Conservation (phyloP, 2,113 vertebrate genomes). For the Acrocephalus kingi region DNA sequence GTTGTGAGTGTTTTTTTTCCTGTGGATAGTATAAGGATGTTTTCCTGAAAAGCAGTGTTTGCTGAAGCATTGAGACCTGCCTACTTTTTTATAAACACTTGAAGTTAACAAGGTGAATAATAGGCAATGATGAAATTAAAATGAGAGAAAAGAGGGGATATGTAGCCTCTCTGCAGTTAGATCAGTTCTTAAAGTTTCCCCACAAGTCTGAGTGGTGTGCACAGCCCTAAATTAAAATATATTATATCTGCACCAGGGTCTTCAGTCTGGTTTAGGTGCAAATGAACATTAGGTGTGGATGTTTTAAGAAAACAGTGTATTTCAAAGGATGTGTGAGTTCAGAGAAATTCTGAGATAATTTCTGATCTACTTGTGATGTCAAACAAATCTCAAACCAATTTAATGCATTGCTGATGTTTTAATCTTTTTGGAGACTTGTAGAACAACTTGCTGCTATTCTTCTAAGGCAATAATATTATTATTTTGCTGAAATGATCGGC, state of each 20-base stretch:
- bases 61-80: neutral
- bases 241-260: neutral
- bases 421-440: neutral
- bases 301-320: neutral
- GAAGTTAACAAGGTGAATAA: neutral
- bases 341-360: neutral
- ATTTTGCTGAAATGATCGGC: neutral
- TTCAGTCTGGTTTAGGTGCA: neutral
- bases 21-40: neutral
- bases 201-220: rapidly evolving
- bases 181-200: neutral
- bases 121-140: neutral
- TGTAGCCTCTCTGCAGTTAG: neutral
- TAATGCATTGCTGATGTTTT: neutral
- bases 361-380: neutral
- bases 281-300: neutral
- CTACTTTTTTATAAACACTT: neutral
- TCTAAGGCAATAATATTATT: neutral
- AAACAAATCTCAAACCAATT: neutral
- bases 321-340: neutral
- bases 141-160: neutral
- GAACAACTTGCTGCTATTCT: neutral
- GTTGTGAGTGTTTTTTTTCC: neutral
- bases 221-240: neutral
- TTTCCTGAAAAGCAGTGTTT: neutral